Conservation (phyloP, 1,140 invertebrate genomes). For the Macrocentrus cingulum region DNA sequence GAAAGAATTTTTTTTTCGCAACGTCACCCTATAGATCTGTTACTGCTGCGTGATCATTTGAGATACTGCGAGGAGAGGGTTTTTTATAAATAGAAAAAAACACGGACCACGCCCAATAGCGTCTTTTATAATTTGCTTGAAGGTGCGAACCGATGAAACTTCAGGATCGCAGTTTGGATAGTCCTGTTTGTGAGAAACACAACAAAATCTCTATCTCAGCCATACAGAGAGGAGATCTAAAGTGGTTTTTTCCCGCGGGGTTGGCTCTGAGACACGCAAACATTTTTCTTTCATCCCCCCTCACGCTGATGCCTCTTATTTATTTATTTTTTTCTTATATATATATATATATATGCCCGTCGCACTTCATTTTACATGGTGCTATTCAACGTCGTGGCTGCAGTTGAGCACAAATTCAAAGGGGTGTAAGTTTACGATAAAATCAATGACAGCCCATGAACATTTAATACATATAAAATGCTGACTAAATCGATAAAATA, state of each 20-base stretch:
- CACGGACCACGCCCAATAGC: not conserved
- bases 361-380: not conserved
- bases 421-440: too few species aligned
- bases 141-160: slow-evolving; percentile 3
- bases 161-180: not conserved
- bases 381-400: not conserved
- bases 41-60: too few species aligned
- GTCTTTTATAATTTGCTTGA: not conserved
- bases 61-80: too few species aligned
- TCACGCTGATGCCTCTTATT: too few species aligned
- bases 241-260: slow-evolving; percentile 6
- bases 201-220: not conserved
- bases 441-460: too few species aligned
- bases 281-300: not conserved
- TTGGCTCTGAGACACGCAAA: slow-evolving; percentile 3
- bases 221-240: slow-evolving; percentile 7
- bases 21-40: too few species aligned
- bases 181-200: not conserved
- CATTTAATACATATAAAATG: too few species aligned
- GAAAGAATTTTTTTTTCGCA: too few species aligned
- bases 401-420: not conserved
- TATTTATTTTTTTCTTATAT: slow-evolving; percentile 1
- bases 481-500: too few species aligned
- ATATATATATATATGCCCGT: not conserved
- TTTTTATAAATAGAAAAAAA: not conserved